phyloP scores from a whole-genome alignment of 1,140 invertebrate species.

The Ostrea denselamellosa region DNA sequence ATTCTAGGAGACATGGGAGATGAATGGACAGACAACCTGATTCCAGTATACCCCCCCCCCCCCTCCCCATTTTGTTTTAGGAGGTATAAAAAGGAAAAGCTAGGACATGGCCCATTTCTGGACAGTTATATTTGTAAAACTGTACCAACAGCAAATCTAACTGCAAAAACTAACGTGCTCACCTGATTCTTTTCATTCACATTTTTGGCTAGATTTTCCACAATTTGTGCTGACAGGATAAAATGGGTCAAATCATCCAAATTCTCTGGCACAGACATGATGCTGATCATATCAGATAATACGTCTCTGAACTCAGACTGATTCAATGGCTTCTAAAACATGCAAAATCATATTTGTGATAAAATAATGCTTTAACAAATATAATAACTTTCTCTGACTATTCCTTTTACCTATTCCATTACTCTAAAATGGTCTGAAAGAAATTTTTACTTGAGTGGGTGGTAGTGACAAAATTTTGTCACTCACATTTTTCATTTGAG shows the following conservation, averaged over 20 bases:
- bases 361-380: not conserved
- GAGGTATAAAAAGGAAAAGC: no score
- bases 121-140: no score
- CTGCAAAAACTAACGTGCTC: not conserved
- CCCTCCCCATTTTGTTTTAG: no score
- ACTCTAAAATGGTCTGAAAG: no score
- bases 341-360: not conserved
- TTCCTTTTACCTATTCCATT: not conserved
- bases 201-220: constrained; percentile 44
- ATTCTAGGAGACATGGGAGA: no score
- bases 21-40: no score
- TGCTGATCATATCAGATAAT: constrained; percentile 26
- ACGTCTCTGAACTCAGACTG: constrained; percentile 32
- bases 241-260: constrained; percentile 40
- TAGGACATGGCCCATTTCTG: no score
- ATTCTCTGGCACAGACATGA: constrained; percentile 24
- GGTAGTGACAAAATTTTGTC: not conserved
- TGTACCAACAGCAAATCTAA: no score
- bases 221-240: constrained; percentile 25
- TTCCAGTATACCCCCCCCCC: no score
- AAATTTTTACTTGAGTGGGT: no score
- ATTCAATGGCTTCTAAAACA: not conserved
- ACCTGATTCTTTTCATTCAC: constrained; percentile 41
- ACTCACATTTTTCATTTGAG: constrained; percentile 23
- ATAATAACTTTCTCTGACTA: not conserved